Base-by-base conservation (phyloP, 30 jellyfish, hydroid and myxozoan genomes). In the Aurelia aurita region DNA sequence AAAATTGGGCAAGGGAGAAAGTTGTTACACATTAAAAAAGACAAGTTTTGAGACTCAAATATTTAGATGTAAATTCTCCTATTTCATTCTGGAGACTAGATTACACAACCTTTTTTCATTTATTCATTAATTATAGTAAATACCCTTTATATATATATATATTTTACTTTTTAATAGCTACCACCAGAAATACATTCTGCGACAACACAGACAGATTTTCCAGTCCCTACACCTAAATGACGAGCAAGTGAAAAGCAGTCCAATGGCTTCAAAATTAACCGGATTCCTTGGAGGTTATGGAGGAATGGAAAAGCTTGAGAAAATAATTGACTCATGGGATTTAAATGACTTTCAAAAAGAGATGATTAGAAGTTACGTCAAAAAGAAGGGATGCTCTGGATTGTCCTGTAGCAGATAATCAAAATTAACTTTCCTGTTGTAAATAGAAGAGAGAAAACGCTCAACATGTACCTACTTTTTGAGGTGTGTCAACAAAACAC, bases 211-310 rank as follows among this genome's bases (percentile, higher is more conserved):
- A 58, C 72, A 64, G 25, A 63, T 94, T 43, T 94, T 94, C 83
- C 43, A 71, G 16, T 59, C 94, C 5, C 60, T 94, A 39, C 73
- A 79, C 34, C 87, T 94, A 20, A 49, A 93, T 32, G 99, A 94
- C 35, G 89, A 67, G 35, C 83, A 94, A 78, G 93, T 94, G 6
- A 84, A 89, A 19, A 57, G 63, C 14, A 88, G 97, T 2, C 95
- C 86, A 7, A 81, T 94, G 79, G 99, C 99, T 2, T 95, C 99
- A 64, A 77, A 97, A 32, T 70, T 94, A 47, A 94, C 91, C 46
- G 99, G 99, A 14, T 94, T 70, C 39, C 29, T 94, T 69, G 96
- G 93, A 59, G 99, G 99, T 2, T 80, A 86, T 87, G 99, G 99
- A 0, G 86, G 91, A 12, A 39, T 57, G 64, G 87, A 74, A 29